A percentile compares a stretch with the other conserved stretches of the same genome.
phyloP scores from a whole-genome alignment of 2,797 vertebrate genomes.

The Emys orbicularis region DNA sequence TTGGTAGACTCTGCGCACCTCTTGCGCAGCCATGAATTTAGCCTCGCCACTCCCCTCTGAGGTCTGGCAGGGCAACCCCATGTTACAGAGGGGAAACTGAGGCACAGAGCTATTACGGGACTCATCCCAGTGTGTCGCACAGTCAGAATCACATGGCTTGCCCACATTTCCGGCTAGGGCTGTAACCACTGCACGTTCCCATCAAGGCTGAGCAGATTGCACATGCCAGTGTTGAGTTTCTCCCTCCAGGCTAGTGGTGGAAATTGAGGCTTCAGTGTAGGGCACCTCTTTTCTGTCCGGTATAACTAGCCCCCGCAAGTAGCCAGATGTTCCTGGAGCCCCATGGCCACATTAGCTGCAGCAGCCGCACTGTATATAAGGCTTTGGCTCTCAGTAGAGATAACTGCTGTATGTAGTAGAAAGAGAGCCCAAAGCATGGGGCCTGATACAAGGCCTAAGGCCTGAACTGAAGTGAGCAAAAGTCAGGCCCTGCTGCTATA shows the following conservation, averaged over 20 bases:
- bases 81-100: background rate
- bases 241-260: background rate
- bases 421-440: too few relatives aligned
- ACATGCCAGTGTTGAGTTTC: background rate
- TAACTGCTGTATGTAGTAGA: background rate
- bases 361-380: background rate
- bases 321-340: background rate
- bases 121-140: background rate
- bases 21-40: background rate
- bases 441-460: too few relatives aligned
- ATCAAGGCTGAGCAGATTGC: background rate
- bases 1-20: too few relatives aligned
- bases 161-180: accelerated
- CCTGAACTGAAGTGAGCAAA: background rate
- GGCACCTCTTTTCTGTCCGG: background rate
- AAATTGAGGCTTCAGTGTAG: background rate
- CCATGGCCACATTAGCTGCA: background rate
- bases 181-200: too few relatives aligned
- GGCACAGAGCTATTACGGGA: background rate
- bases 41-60: background rate
- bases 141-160: background rate
- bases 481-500: background rate
- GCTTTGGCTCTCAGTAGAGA: background rate
- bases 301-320: too few relatives aligned
- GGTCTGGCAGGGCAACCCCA: background rate